Evolutionary conservation across 2,888 invertebrate genomes (phyloP), one percentile per base, ranked within the genome.

Genomic region (Eilema sororculum): DNA sequence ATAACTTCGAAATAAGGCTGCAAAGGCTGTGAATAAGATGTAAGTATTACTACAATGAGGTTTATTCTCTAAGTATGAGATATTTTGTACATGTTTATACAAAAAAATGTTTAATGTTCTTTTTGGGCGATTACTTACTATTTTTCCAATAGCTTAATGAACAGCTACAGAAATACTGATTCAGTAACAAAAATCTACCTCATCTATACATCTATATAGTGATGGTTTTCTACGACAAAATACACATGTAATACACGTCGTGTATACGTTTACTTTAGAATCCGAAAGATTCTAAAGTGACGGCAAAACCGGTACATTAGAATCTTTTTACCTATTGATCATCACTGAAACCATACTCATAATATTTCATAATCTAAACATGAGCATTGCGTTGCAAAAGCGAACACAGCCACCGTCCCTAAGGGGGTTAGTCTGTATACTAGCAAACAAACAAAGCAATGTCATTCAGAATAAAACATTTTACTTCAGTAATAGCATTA

Each of bases 401-500:
- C n/a, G 37, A 12, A 33, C 13, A 37, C 30, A 75, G 65, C 33
- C 59, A 59, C 22, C 1, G 59, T 65, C 63, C 25, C 62, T 46
- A 67, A 52, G 65, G 67, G 67, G 56, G 56, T 65, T 60, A 75
- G 68, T 65, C 61, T 37, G 52, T 25, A 60, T 65, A 67, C 66
- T 33, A 56, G 46, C 65, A 74, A 78, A 82, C 80, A 80, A 76
- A 76, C 78, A 71, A 67, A 71, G 52, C 67, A 71, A 74, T 74
- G 78, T 78, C 76, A 78, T 81, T 69, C 71, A 71, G 76, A 77
- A 82, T 84, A 77, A 79, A 76, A 82, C 74, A 74, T 75, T 81
- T 69, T 72, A 72, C 73, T 67, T 68, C 74, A 61, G 69, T 83
- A 86, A 85, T 78, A 69, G 80, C 83, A 84, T 83, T 84, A 83